Percentiles rank a stretch among this genome's conserved stretches.
phyloP scores from a whole-genome alignment of 1,140 invertebrate genomes.

The Penaeus indicus region DNA sequence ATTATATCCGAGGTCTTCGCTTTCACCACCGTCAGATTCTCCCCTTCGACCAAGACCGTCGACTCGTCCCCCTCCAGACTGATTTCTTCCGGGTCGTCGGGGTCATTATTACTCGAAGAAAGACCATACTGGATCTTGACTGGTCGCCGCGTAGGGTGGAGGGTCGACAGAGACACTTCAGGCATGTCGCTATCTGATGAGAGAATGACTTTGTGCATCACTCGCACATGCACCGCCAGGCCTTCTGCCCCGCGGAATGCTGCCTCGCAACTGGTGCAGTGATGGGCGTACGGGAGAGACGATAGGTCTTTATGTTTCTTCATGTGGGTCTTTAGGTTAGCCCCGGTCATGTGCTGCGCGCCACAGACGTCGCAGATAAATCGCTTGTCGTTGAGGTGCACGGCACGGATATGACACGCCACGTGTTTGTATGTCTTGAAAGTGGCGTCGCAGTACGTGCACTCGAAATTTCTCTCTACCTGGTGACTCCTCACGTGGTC shows the following conservation, averaged over 20 bases:
- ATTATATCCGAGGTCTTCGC: background rate
- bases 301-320: constrained; percentile 13
- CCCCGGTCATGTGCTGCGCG: constrained; percentile 41
- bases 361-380: constrained; percentile 55
- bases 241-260: constrained; percentile 36
- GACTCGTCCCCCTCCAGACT: background rate
- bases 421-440: constrained; percentile 58
- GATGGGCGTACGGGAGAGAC: background rate
- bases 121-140: background rate
- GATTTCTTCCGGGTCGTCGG: background rate
- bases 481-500: constrained; percentile 41
- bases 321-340: constrained; percentile 40
- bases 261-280: constrained; percentile 26
- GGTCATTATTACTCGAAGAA: too few relatives aligned
- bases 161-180: background rate
- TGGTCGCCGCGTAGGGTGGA: constrained; percentile 34
- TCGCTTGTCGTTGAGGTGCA: constrained; percentile 48
- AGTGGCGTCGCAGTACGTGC: constrained; percentile 43
- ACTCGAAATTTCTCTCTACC: constrained; percentile 21
- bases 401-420: constrained; percentile 49
- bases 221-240: constrained; percentile 17
- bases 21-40: constrained; percentile 18
- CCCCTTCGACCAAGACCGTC: constrained; percentile 30
- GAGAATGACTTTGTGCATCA: constrained; percentile 16
- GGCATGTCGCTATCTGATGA: background rate